A percentile compares a stretch with the other conserved stretches of the same genome.
Evolutionary conservation across 2,113 vertebrate species (phyloP).

Genomic region (Brienomyrus longianalis): DNA sequence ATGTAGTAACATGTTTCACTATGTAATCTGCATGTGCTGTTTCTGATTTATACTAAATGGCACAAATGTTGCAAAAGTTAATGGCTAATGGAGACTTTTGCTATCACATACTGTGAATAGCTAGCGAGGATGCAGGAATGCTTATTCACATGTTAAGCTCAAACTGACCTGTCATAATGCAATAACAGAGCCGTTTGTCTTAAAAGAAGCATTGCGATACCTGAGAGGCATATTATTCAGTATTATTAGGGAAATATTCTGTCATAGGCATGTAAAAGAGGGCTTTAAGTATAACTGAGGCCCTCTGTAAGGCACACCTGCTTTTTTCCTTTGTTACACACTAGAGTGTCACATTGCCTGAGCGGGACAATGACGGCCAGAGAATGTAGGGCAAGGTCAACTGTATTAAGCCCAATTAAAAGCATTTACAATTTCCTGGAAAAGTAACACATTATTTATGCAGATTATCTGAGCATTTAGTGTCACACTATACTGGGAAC

Average conservation of each 20-base stretch:
- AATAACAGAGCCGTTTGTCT: not conserved
- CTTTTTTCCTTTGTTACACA: not conserved
- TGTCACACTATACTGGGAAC: not conserved
- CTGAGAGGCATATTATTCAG: not conserved
- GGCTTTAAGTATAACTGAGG: not conserved
- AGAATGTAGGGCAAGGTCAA: not conserved
- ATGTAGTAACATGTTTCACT: not conserved
- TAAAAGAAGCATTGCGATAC: not conserved
- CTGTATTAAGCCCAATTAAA: not conserved
- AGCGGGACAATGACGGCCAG: not conserved
- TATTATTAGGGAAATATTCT: not conserved
- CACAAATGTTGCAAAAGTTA: not conserved
- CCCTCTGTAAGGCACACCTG: not conserved
- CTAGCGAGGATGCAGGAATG: not conserved
- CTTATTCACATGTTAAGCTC: not conserved
- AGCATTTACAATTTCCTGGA: not conserved
- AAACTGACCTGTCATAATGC: not conserved
- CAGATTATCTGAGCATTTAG: not conserved
- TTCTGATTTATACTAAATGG: not conserved
- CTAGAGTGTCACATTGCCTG: not conserved
- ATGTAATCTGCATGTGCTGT: not conserved
- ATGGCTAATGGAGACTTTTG: not conserved
- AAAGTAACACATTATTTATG: not conserved
- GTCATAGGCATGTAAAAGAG: not conserved
- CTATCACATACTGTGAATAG: not conserved